These are phyloP conservation scores for Acanthococcus lagerstroemiae DNA, from an alignment of 2,888 invertebrate genomes.

Conservation along the genomic window DNA sequence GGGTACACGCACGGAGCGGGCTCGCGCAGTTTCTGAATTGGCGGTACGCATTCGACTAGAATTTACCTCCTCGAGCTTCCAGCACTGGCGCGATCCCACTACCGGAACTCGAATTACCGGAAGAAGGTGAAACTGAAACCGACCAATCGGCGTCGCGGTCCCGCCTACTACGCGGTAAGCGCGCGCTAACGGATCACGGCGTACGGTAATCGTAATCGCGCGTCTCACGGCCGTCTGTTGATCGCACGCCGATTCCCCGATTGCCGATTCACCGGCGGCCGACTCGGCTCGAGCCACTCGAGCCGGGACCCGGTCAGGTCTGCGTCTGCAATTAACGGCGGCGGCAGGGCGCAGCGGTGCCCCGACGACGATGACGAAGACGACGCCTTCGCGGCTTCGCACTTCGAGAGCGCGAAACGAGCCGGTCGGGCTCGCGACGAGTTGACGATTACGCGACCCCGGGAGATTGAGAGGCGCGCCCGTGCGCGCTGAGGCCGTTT, in stretches of 20 bases:
- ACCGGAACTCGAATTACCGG: conserved; percentile 8
- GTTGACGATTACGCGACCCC: too few species aligned
- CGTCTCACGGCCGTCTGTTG: background rate
- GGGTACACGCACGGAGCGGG: background rate
- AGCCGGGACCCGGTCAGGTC: too few species aligned
- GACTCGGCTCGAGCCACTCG: too few species aligned
- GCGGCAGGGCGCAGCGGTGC: too few species aligned
- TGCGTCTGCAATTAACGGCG: too few species aligned
- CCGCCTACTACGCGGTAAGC: conserved; percentile 5
- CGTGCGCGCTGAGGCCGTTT: too few species aligned
- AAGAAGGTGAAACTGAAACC: conserved; percentile 16
- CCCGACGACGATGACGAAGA: too few species aligned
- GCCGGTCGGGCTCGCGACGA: too few species aligned
- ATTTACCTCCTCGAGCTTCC: conserved; percentile 1
- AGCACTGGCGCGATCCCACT: conserved; percentile 10
- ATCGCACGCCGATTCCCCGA: background rate
- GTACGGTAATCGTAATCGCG: background rate
- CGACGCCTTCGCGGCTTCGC: too few species aligned
- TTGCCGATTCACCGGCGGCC: background rate
- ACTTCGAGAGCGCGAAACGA: too few species aligned
- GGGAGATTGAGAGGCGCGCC: too few species aligned
- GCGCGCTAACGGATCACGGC: background rate
- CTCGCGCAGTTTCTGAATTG: conserved; percentile 9
- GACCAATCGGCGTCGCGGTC: conserved; percentile 13
- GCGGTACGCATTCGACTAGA: background rate